Evolutionary conservation across 2,888 invertebrate genomes (phyloP), one percentile per base, ranked within the genome.

Genomic region (Latrodectus hesperus): DNA sequence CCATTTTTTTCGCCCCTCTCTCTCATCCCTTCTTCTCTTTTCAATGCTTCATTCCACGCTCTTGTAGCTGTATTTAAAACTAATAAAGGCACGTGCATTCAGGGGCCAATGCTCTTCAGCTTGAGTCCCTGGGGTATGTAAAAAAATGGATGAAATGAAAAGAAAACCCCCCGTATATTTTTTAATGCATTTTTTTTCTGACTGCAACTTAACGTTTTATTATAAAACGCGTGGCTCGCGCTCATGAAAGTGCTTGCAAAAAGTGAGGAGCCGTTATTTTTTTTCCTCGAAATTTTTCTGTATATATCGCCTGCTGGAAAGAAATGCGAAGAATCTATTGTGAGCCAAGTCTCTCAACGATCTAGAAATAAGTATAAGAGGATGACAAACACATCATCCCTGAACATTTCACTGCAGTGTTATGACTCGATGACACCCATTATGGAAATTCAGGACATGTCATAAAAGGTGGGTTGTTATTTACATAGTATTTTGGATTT

Each of bases 1-100:
- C 65, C 22, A 67, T 75, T 75, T 64, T 71, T 65, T 67, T 14
- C n/a, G 0, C 6, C 60, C 0, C 55, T 55, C 16, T 55, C 2
- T 55, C 49, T 78, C 73, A 26, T 67, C 79, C 26, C 12, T 38
- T 64, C 49, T 72, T 55, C 6, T n/a, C 38, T 38, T 38, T 60
- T 60, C 60, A 60, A 60, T 60, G 60, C 60, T 60, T 60, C 17
- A 70, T 78, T 78, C 55, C 70, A 53, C 53, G 60, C 60, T 74
- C 65, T 73, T 70, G 81, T 74, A 78, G 84, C 81, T 87, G 75
- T 77, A 81, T 81, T 87, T 87, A 81, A 87, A 82, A 87, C 86
- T 81, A 81, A 86, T 86, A 81, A 87, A 87, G 76, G 81, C 85
- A 87, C 77, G 81, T 77, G 77, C 51, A 22, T 52, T 64, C 22